Evolutionary conservation across 2,888 invertebrate genomes (phyloP).

Genomic region (Lasius platythorax): DNA sequence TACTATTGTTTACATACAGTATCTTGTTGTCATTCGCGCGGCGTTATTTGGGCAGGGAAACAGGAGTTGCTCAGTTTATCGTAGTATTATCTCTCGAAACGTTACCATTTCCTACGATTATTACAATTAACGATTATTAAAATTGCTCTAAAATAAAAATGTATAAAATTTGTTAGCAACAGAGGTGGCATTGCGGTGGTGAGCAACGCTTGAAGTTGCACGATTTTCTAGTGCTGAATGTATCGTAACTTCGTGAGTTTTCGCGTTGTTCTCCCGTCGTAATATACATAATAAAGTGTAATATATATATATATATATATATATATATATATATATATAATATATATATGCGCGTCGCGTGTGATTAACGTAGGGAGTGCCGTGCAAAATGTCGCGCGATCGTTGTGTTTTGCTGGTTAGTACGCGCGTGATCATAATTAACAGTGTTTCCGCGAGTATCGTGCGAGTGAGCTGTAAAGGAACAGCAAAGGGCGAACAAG

Average conservation of each 20-base stretch:
- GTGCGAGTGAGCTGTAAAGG: background rate
- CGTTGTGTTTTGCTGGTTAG: slow-evolving; percentile 2
- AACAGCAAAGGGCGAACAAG: background rate
- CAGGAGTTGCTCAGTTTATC: background rate
- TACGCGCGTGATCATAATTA: background rate
- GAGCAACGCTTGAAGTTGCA: background rate
- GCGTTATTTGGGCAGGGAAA: background rate
- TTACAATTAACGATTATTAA: background rate
- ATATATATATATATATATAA: background rate
- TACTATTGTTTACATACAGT: background rate
- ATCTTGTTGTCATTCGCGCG: background rate
- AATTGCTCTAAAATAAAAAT: background rate
- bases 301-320: background rate
- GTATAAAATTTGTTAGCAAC: background rate
- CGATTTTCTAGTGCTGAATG: background rate
- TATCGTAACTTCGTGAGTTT: background rate
- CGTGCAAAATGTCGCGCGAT: background rate
- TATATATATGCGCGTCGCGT: background rate
- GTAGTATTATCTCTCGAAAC: background rate
- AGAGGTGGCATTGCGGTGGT: background rate
- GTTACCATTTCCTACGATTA: background rate
- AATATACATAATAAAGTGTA: slow-evolving; percentile 1
- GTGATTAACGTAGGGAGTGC: background rate
- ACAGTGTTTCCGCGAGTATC: background rate
- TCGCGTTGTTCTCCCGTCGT: background rate